phyloP scores from a whole-genome alignment of 2,888 invertebrate species.

The Himalopsyche japonica region DNA sequence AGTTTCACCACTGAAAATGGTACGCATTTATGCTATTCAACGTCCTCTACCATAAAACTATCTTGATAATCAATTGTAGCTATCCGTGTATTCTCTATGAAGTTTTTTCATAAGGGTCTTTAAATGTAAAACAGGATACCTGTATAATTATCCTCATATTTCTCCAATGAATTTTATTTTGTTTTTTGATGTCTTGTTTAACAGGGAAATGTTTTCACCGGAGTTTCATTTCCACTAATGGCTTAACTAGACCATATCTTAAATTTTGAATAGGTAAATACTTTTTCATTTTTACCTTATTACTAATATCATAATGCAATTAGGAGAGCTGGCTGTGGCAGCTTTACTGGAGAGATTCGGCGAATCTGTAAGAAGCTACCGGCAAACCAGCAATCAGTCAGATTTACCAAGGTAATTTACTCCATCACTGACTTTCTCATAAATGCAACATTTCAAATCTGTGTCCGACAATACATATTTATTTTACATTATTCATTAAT shows the following conservation, averaged over 20 bases:
- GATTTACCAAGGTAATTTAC: conserved; percentile 40
- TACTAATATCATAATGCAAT: conserved; percentile 27
- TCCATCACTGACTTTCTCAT: neutral
- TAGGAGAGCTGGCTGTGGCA: conserved; percentile 77
- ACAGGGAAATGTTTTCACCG: neutral
- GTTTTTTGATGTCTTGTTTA: too few species aligned
- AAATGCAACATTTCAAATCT: too few species aligned
- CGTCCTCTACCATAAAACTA: neutral
- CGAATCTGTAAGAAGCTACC: conserved; percentile 87
- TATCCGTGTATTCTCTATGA: too few species aligned
- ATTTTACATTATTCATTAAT: too few species aligned
- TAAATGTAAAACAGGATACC: too few species aligned
- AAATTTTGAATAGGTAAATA: too few species aligned
- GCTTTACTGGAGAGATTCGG: conserved; percentile 89
- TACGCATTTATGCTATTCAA: neutral
- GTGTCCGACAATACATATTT: neutral
- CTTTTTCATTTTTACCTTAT: neutral
- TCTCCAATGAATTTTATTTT: too few species aligned
- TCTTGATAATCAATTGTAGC: too few species aligned
- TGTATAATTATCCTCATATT: too few species aligned
- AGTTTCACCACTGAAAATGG: conserved; percentile 46
- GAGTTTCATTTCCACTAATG: neutral
- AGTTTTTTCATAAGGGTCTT: too few species aligned
- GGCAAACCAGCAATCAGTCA: conserved; percentile 47
- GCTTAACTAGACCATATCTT: too few species aligned